Evolutionary conservation across 2,888 invertebrate species (phyloP), one percentile per base, ranked within the genome.

Genomic region (Synergus itoensis): DNA sequence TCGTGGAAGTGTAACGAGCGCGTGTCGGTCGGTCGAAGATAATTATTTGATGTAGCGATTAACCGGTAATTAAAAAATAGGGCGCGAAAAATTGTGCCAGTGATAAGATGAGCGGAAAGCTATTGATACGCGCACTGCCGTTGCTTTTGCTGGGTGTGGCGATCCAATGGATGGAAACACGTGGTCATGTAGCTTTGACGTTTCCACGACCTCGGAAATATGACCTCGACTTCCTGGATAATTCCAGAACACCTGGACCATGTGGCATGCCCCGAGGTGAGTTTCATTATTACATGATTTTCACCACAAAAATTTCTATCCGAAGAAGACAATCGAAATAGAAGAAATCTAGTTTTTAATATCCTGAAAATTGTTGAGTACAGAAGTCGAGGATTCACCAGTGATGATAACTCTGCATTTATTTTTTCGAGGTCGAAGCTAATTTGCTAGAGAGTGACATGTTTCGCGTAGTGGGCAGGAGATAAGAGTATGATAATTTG

Each of bases 211-310:
- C 98, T 0, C 94, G 98, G 88, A 95, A 95, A 89, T 97, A 96
- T 90, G 97, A 97, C 89, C 93, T 98, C 92, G 99, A 99, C 93
- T 99, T 98, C 93, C 93, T 98, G 93, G 98, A 98, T 91, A 98
- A 96, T 91, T 95, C 96, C 67, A 95, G 98, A 89, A 98, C 98
- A 45, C 96, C 96, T 88, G 96, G 96, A 82, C 98, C 98, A 81
- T 99, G 99, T 92, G 99, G 99, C 84, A 98, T 98, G 97, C 98
- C 98, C 40, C 97, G 96, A 96, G 98, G 97, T 98, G 93, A 94
- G 69, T 73, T n/a, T 48, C 16, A 69, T 36, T 36, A 69, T 69
- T 5, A 28, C 1, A 21, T 28, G 28, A 3, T 28, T 28, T 28
- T 28, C 3, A 28, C 28, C 28, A 28, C 28, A 28, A 28, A 28